Evolutionary conservation across 2,113 vertebrate species (phyloP).

Genomic region (Ginglymostoma cirratum): DNA sequence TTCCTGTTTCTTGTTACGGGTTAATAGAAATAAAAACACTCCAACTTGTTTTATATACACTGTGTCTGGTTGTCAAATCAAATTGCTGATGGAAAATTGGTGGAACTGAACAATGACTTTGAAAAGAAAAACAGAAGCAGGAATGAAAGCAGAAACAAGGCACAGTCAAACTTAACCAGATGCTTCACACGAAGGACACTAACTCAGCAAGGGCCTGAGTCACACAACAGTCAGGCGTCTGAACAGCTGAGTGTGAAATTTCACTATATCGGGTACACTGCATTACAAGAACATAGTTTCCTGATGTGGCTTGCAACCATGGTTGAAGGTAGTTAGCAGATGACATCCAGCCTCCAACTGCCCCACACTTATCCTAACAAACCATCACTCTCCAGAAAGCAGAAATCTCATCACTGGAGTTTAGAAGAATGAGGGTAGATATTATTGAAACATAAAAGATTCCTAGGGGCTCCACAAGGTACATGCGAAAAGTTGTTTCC

Average conservation of each 20-base stretch:
- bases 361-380: background rate
- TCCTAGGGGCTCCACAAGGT: too few relatives aligned
- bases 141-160: background rate
- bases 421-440: too few relatives aligned
- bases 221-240: background rate
- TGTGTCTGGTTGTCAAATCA: background rate
- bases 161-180: too few relatives aligned
- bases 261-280: background rate
- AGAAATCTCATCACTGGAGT: background rate
- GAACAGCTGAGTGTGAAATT: background rate
- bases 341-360: background rate
- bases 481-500: too few relatives aligned
- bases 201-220: background rate
- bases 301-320: background rate
- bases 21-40: background rate
- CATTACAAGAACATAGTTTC: background rate
- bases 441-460: too few relatives aligned
- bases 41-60: background rate
- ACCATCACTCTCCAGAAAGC: background rate
- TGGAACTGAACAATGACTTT: background rate
- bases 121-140: background rate
- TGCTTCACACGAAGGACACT: background rate
- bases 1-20: background rate
- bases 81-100: background rate
- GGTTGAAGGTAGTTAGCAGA: background rate